Conservation (phyloP, 2,888 invertebrate genomes). For the Myopa tessellatipennis region DNA sequence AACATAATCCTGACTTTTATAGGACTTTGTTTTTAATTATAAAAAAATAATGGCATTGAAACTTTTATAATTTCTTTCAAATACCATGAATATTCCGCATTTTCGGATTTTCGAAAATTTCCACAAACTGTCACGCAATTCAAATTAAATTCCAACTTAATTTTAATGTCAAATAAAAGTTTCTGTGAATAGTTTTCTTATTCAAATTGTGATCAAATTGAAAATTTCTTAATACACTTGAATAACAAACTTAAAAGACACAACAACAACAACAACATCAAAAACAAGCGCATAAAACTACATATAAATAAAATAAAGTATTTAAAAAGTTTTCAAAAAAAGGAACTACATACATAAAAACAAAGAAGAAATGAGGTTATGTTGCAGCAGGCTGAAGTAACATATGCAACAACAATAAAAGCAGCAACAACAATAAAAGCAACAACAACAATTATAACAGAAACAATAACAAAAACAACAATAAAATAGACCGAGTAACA, state of each 20-base stretch:
- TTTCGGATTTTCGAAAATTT: too few species aligned
- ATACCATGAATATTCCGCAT: too few species aligned
- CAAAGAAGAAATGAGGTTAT: background rate
- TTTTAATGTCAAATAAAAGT: conserved; percentile 1
- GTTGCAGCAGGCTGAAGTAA: conserved; percentile 1
- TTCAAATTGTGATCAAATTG: background rate
- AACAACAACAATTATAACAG: background rate
- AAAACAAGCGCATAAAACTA: background rate
- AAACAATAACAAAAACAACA: background rate
- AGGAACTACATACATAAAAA: background rate
- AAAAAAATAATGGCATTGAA: too few species aligned
- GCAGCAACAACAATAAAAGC: background rate
- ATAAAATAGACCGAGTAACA: background rate
- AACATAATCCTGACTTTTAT: too few species aligned
- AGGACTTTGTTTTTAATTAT: too few species aligned
- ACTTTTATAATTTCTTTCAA: too few species aligned
- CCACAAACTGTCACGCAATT: background rate
- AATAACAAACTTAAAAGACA: background rate
- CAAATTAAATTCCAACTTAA: background rate
- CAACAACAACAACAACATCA: background rate
- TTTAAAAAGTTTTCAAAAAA: background rate
- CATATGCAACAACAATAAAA: background rate
- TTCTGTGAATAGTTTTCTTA: background rate
- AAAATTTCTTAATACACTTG: conserved; percentile 4
- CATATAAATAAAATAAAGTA: background rate